Evolutionary conservation across 92 coral and sea anemone genomes (phyloP), one percentile per base, ranked within the genome.

Genomic region (Epizoanthus rinbou): DNA sequence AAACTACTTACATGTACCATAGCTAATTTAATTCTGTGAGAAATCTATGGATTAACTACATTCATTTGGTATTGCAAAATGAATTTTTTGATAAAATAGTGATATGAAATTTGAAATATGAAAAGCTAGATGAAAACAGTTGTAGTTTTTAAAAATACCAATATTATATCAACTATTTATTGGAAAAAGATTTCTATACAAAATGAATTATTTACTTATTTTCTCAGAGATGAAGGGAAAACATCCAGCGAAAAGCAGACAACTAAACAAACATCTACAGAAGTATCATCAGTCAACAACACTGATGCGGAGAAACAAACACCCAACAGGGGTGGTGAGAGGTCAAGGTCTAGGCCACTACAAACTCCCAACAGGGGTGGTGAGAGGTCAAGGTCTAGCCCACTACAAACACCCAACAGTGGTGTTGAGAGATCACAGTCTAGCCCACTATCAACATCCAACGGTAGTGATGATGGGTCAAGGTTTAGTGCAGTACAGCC

Each of bases 281-380:
- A 72, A 25, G 50, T 57, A 63, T 78, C 82, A 15, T 62, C 71
- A 78, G 56, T 25, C 16, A 63, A 57, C 39, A 35, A 78, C 0
- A 45, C 16, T 62, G 71, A 78, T 19, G 59, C 11, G 5, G 82
- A 63, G 9, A 24, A 39, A 21, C 33, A 35, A 14, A 60, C 28
- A 22, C 59, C 66, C 23, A 13, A 6, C 16, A 14, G 8, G 11
- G 72, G 23, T 41, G 25, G 45, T 4, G 82, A 63, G 15, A 18
- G n/a, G 71, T 22, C 25, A 17, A 22, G 13, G 10, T 47, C 53
- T 35, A 35, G 39, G 2, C 39, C 53, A 47, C 53, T 47, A 21
- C 31, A 33, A n/a, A 59, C 28, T 10, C 59, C 65, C 43, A 11
- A 6, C 15, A 13, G 8, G 11, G 71, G 23, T 41, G 47, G 45